These are phyloP conservation scores for Chrosomus eos DNA, from an alignment of 2,797 vertebrate species.

Conservation along the genomic window DNA sequence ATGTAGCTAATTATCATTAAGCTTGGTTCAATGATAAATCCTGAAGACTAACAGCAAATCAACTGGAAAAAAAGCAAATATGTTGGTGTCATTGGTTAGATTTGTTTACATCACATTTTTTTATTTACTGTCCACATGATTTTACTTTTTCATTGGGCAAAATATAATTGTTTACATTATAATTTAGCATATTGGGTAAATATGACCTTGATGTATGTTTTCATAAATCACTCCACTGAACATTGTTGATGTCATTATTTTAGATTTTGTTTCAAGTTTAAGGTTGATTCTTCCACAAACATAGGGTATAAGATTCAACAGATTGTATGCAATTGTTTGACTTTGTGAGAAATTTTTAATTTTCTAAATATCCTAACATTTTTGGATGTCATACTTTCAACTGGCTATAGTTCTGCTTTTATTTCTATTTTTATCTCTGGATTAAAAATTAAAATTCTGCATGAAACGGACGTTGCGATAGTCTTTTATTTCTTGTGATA, in stretches of 20 bases:
- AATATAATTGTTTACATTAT: not conserved
- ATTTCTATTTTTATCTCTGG: not conserved
- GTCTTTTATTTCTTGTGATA: not conserved
- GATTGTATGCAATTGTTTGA: not conserved
- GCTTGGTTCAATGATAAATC: not conserved
- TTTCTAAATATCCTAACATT: no score
- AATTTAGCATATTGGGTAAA: not conserved
- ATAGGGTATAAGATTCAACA: slow-evolving; percentile 72
- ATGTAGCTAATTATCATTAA: not conserved
- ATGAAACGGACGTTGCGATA: not conserved
- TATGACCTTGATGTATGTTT: not conserved
- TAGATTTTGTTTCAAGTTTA: not conserved
- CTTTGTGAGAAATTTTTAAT: not conserved
- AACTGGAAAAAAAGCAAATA: not conserved
- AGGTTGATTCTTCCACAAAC: slow-evolving; percentile 60
- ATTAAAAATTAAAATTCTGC: not conserved
- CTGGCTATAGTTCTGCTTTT: not conserved
- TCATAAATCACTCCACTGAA: not conserved
- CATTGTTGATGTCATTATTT: not conserved
- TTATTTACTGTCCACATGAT: not conserved
- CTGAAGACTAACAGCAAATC: not conserved
- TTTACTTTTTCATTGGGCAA: not conserved
- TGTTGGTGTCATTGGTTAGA: not conserved
- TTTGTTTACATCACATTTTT: not conserved
- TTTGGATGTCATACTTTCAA: not conserved